These are phyloP conservation scores for Epinotia ramella DNA, from an alignment of 2,888 invertebrate species.

Conservation along the genomic window DNA sequence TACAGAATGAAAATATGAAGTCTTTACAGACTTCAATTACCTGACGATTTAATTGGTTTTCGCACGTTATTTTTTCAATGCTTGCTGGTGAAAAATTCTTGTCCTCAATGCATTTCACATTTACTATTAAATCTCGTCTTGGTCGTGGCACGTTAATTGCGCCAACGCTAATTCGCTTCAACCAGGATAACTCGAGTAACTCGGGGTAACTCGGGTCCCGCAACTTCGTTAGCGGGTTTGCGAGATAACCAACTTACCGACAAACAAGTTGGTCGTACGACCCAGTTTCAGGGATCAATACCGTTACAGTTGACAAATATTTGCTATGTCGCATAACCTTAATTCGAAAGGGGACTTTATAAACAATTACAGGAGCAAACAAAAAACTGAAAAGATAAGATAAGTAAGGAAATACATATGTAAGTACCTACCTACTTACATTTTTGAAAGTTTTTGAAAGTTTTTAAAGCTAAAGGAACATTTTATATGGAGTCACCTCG, in stretches of 20 bases:
- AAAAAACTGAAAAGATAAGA: neutral
- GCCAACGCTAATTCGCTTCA: constrained; percentile 1
- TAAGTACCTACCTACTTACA: no score
- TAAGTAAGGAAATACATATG: no score
- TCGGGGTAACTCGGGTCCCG: constrained; percentile 1
- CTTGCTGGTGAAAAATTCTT: neutral
- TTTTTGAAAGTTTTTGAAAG: no score
- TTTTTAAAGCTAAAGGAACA: no score
- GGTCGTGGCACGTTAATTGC: neutral
- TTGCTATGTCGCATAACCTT: constrained; percentile 2
- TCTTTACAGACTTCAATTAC: no score
- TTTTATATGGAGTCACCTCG: no score
- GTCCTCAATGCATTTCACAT: neutral
- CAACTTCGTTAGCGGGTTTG: constrained; percentile 21
- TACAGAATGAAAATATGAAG: no score
- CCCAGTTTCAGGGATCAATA: constrained; percentile 25
- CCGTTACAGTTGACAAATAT: constrained; percentile 24
- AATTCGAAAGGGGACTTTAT: neutral
- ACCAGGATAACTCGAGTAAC: constrained; percentile 11
- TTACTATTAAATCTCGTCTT: neutral
- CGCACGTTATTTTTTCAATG: no score
- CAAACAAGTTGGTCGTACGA: constrained; percentile 24
- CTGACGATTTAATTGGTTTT: no score
- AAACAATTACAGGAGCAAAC: neutral
- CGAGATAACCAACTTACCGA: constrained; percentile 26